Evolutionary conservation across 2,113 vertebrate genomes (phyloP), one percentile per base, ranked within the genome.

Genomic region (Edolisoma coerulescens): DNA sequence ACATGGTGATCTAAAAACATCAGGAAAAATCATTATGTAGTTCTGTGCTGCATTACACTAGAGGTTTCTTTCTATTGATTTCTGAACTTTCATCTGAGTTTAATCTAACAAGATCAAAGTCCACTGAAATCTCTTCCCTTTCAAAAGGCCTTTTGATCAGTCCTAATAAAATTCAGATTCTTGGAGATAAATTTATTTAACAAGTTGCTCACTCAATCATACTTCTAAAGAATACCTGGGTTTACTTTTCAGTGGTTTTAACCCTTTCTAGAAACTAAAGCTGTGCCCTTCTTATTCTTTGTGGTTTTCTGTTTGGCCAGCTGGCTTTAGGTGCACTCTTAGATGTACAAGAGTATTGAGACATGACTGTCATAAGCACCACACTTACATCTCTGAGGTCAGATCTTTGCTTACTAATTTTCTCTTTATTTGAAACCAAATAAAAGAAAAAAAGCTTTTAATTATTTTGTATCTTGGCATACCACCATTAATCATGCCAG

Each of bases 51-150:
- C 45, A 23, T 45, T 86, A 78, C 16, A 64, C 37, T 13, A 61
- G 44, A 79, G 12, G 13, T 70, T 94, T 89, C 75, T 76, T 69
- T 73, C 83, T 69, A 44, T 17, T 85, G n/a, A 95, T 64, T 96
- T 93, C 84, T 83, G 37, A 93, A 54, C 30, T 42, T 83, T 47
- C 20, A 50, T 50, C 45, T 65, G 59, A 80, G 5, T 70, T 87
- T 88, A 88, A 90, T 77, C 44, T 86, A 78, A 82, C 7, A 77
- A 80, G 85, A 96, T 94, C 68, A 88, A 90, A 93, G 78, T 11
- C 54, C 33, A 18, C 17, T 10, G 41, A 88, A 94, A 63, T 71
- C 54, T 83, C 11, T 5, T 59, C n/a, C 27, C 16, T 78, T 83
- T 88, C 59, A 91, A 69, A 83, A 74, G n/a, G 30, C 24, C 44